phyloP scores from a whole-genome alignment of 2,113 vertebrate genomes.

The Athene cunicularia region DNA sequence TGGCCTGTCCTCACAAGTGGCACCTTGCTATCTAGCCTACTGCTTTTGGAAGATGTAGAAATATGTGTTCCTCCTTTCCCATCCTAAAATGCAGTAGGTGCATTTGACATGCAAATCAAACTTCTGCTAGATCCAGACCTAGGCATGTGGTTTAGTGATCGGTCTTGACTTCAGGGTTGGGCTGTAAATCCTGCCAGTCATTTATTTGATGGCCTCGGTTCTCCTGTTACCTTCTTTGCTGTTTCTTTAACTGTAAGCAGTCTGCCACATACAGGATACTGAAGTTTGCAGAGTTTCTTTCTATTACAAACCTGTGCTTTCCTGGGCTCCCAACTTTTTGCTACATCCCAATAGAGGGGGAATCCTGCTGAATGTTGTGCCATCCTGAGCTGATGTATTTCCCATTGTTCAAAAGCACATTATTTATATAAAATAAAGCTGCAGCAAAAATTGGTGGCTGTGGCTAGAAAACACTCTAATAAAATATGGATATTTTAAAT shows the following conservation, averaged over 20 bases:
- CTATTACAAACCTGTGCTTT: neutral
- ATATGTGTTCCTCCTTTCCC: neutral
- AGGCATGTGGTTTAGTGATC: neutral
- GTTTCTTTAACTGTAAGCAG: neutral
- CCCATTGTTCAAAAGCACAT: neutral
- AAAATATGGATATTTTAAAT: neutral
- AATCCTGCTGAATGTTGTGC: neutral
- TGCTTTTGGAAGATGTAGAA: neutral
- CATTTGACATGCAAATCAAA: accelerated
- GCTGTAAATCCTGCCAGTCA: neutral
- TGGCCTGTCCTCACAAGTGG: neutral
- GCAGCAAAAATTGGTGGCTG: neutral
- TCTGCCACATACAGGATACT: neutral
- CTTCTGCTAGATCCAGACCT: neutral
- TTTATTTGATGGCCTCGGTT: neutral
- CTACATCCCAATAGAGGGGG: neutral
- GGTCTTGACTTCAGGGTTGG: neutral
- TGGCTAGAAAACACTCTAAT: neutral
- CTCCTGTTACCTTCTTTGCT: neutral
- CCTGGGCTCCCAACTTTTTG: neutral
- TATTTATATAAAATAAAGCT: neutral
- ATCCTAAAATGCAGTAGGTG: neutral
- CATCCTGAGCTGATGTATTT: neutral
- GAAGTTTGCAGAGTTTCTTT: neutral
- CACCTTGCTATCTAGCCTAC: neutral